These are phyloP conservation scores for Hydra vulgaris DNA, from an alignment of 30 jellyfish, hydroid and myxozoan species.

Conservation along the genomic window DNA sequence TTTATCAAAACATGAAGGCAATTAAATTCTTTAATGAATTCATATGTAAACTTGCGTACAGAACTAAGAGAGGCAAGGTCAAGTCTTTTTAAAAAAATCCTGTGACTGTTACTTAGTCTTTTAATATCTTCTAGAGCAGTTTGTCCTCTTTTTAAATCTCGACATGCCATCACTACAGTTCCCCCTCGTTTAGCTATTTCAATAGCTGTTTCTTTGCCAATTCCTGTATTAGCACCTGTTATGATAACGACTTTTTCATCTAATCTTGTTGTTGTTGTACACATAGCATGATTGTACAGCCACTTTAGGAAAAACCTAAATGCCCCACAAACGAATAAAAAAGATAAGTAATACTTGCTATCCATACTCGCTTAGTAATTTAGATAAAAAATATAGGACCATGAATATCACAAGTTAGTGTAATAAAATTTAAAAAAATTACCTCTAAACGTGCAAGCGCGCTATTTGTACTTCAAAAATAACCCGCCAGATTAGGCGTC, in stretches of 20 bases:
- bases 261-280: conserved; percentile 47
- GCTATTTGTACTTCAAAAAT: too few relatives aligned
- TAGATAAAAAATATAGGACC: too few relatives aligned
- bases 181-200: conserved; percentile 95
- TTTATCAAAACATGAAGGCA: conserved; percentile 63
- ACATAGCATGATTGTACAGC: background rate
- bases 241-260: conserved; percentile 78
- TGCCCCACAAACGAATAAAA: too few relatives aligned
- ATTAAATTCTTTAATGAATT: conserved; percentile 29
- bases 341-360: too few relatives aligned
- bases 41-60: conserved; percentile 56
- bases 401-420: too few relatives aligned
- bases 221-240: conserved; percentile 90
- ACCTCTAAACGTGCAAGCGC: too few relatives aligned
- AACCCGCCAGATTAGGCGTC: too few relatives aligned
- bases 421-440: too few relatives aligned
- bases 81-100: conserved; percentile 34
- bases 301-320: too few relatives aligned
- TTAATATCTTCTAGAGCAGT: conserved; percentile 44
- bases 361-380: too few relatives aligned
- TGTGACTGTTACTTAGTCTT: conserved; percentile 18
- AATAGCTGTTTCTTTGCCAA: conserved; percentile 80
- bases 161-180: conserved; percentile 59
- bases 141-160: conserved; percentile 45
- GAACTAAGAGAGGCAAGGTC: conserved; percentile 80